Conservation (phyloP, 2,888 invertebrate species). For the Drosophila eohydei region DNA sequence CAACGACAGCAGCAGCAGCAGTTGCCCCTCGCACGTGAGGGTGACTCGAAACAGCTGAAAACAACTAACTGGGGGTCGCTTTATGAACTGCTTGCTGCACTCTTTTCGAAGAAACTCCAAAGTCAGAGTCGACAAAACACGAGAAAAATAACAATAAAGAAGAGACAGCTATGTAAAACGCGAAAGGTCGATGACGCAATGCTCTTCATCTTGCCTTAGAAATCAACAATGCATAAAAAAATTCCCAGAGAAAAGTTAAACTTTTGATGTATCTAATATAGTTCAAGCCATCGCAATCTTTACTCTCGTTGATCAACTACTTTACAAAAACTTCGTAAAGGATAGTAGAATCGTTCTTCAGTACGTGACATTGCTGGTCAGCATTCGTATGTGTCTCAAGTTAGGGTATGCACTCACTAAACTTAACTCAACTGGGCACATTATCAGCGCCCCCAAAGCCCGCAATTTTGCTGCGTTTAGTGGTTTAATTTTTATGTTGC, state of each 20-base stretch:
- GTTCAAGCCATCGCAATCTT: too few species aligned
- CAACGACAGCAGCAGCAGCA: slow-evolving; percentile 13
- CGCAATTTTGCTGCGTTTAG: slow-evolving; percentile 69
- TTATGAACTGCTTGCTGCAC: slow-evolving; percentile 49
- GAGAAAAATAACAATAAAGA: background rate
- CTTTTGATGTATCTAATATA: too few species aligned
- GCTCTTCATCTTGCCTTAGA: background rate
- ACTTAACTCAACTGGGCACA: slow-evolving; percentile 29
- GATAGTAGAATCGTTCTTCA: background rate
- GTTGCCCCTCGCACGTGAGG: slow-evolving; percentile 44
- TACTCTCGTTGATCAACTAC: too few species aligned
- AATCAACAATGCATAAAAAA: background rate
- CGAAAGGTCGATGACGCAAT: background rate
- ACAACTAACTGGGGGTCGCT: slow-evolving; percentile 53
- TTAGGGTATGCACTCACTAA: slow-evolving; percentile 5
- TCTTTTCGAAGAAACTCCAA: slow-evolving; percentile 29
- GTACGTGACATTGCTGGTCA: too few species aligned
- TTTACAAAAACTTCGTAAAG: too few species aligned
- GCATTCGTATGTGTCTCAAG: background rate
- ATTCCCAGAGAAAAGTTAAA: too few species aligned
- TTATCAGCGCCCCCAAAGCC: slow-evolving; percentile 43
- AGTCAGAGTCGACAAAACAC: slow-evolving; percentile 53
- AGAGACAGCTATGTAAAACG: background rate
- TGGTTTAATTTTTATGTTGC: slow-evolving; percentile 78
- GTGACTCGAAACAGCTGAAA: slow-evolving; percentile 37